Conservation (phyloP, 2,888 invertebrate species). For the Artemia sp. region DNA sequence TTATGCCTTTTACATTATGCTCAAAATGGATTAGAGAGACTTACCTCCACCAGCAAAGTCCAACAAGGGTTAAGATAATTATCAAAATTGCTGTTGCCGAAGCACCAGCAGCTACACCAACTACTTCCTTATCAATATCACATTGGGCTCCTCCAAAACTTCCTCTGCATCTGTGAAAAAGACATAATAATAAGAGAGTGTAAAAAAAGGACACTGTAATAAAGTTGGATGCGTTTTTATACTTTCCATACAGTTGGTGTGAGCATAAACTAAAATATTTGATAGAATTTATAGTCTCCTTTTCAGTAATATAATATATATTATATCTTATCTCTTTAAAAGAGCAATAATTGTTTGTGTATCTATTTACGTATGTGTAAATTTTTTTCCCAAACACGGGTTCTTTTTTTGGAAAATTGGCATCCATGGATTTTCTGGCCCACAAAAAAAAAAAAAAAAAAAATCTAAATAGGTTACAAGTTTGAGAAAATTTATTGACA, state of each 20-base stretch:
- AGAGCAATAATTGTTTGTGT: neutral
- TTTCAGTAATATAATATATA: conserved; percentile 5
- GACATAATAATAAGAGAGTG: conserved; percentile 7
- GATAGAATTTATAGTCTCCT: neutral
- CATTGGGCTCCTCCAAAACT: conserved; percentile 75
- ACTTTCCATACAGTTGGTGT: conserved; percentile 18
- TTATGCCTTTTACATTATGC: too few species aligned
- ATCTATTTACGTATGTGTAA: too few species aligned
- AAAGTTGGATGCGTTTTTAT: neutral
- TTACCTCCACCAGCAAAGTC: conserved; percentile 68
- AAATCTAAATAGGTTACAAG: neutral
- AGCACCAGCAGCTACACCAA: conserved; percentile 77
- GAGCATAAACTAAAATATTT: conserved; percentile 14
- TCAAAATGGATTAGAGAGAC: neutral
- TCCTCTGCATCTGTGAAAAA: conserved; percentile 49
- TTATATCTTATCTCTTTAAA: neutral
- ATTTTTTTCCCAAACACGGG: too few species aligned
- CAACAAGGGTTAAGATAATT: conserved; percentile 65
- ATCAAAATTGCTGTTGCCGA: conserved; percentile 73
- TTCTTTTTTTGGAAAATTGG: too few species aligned
- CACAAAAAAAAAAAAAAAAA: too few species aligned
- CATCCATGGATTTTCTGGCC: too few species aligned
- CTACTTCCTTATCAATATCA: conserved; percentile 76
- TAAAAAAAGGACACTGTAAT: neutral
- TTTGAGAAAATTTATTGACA: too few species aligned